phyloP scores from a whole-genome alignment of 2,797 vertebrate species.

The Sebastes cheni region DNA sequence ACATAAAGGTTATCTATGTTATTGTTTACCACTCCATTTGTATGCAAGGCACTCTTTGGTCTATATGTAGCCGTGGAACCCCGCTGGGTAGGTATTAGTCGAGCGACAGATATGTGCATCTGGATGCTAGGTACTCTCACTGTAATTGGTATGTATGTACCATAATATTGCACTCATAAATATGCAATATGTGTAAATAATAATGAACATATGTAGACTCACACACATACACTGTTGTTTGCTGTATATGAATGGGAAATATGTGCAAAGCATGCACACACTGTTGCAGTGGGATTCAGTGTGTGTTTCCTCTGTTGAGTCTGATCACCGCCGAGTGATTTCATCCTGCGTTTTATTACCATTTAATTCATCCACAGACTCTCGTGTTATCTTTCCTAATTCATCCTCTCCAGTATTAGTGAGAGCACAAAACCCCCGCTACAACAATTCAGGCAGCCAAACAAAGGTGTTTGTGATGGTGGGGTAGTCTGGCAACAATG shows the following conservation, averaged over 20 bases:
- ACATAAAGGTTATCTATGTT: background rate
- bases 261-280: background rate
- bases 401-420: slow-evolving; percentile 55
- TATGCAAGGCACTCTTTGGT: slow-evolving; percentile 20
- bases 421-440: slow-evolving; percentile 19
- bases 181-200: background rate
- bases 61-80: background rate
- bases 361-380: slow-evolving; percentile 8
- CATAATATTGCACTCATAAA: background rate
- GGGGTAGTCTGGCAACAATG: background rate
- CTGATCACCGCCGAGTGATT: slow-evolving; percentile 12
- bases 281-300: background rate
- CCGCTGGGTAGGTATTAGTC: slow-evolving; percentile 2
- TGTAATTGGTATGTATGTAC: slow-evolving; percentile 23
- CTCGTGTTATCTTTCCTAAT: slow-evolving; percentile 26
- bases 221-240: background rate
- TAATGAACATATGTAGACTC: background rate
- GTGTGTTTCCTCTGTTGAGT: slow-evolving; percentile 10
- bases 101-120: background rate
- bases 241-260: background rate
- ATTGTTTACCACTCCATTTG: slow-evolving; percentile 1
- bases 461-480: slow-evolving; percentile 21
- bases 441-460: background rate
- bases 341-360: slow-evolving; percentile 8
- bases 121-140: slow-evolving; percentile 31